phyloP scores from a whole-genome alignment of 2,888 invertebrate genomes.

The Agonopterix heracliana region DNA sequence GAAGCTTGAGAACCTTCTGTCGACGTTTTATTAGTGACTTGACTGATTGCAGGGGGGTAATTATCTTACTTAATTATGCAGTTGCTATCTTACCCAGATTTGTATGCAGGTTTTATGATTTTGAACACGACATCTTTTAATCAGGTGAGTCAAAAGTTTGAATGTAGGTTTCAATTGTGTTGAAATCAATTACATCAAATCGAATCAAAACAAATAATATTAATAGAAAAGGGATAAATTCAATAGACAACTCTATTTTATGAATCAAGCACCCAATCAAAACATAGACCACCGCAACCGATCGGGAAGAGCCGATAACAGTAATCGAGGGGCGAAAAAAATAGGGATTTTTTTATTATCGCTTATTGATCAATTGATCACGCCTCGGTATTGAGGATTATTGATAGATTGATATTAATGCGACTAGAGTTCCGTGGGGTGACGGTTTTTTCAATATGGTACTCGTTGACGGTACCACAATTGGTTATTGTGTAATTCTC shows the following conservation, averaged over 20 bases:
- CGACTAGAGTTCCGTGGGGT: slow-evolving; percentile 46
- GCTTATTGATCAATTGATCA: slow-evolving; percentile 66
- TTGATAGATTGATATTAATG: slow-evolving; percentile 74
- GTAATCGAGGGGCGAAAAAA: slow-evolving; percentile 49
- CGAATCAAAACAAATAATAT: slow-evolving; percentile 5
- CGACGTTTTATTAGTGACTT: slow-evolving; percentile 9
- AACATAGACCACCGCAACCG: slow-evolving; percentile 46
- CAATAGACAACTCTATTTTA: slow-evolving; percentile 51
- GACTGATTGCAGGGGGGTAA: too few relatives aligned
- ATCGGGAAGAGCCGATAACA: slow-evolving; percentile 53
- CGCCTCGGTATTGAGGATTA: slow-evolving; percentile 66
- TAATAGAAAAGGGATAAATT: slow-evolving; percentile 26
- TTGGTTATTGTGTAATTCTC: slow-evolving; percentile 63
- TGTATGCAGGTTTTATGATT: too few relatives aligned
- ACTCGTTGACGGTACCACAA: slow-evolving; percentile 63
- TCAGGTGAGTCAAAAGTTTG: too few relatives aligned
- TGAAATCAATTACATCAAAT: not conserved
- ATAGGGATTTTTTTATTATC: slow-evolving; percentile 54
- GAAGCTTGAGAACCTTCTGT: slow-evolving; percentile 13
- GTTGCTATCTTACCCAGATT: too few relatives aligned
- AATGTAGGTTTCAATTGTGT: not conserved
- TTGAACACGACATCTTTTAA: too few relatives aligned
- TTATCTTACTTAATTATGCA: too few relatives aligned
- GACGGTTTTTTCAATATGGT: slow-evolving; percentile 55
- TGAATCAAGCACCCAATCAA: slow-evolving; percentile 51